Evolutionary conservation across 2,113 vertebrate genomes (phyloP).

Genomic region (Danio rerio): DNA sequence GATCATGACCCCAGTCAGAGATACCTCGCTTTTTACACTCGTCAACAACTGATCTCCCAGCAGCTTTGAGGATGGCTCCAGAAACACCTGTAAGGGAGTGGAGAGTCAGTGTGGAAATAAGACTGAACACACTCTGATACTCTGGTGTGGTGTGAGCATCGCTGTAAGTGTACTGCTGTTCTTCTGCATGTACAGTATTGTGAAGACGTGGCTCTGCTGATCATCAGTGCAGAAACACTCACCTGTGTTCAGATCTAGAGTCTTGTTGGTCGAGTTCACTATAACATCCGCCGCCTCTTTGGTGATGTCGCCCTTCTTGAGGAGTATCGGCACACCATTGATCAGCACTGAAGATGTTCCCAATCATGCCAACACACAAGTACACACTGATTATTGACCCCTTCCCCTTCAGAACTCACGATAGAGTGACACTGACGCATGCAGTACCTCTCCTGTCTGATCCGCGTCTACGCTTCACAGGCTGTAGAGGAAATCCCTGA

Average conservation of each 20-base stretch:
- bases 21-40: slow-evolving; percentile 64
- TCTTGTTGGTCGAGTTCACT: slow-evolving; percentile 64
- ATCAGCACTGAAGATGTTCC: slow-evolving; percentile 48
- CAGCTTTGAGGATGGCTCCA: slow-evolving; percentile 65
- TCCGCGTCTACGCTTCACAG: neutral
- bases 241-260: slow-evolving; percentile 64
- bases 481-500: slow-evolving; percentile 46
- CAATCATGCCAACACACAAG: neutral
- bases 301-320: slow-evolving; percentile 68
- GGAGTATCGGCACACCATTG: slow-evolving; percentile 51
- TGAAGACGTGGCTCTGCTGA: neutral
- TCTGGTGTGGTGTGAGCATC: neutral
- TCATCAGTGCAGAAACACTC: neutral
- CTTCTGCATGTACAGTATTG: neutral
- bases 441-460: slow-evolving; percentile 45
- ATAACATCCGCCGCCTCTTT: slow-evolving; percentile 65
- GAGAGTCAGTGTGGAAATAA: neutral
- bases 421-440: neutral
- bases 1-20: neutral
- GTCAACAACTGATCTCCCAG: slow-evolving; percentile 59
- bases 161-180: neutral
- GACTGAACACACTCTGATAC: neutral
- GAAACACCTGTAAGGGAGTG: slow-evolving; percentile 62
- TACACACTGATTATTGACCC: neutral
- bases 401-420: too few species aligned